Evolutionary conservation across 2,888 invertebrate species (phyloP), one percentile per base, ranked within the genome.

Genomic region (Patella pellucida): DNA sequence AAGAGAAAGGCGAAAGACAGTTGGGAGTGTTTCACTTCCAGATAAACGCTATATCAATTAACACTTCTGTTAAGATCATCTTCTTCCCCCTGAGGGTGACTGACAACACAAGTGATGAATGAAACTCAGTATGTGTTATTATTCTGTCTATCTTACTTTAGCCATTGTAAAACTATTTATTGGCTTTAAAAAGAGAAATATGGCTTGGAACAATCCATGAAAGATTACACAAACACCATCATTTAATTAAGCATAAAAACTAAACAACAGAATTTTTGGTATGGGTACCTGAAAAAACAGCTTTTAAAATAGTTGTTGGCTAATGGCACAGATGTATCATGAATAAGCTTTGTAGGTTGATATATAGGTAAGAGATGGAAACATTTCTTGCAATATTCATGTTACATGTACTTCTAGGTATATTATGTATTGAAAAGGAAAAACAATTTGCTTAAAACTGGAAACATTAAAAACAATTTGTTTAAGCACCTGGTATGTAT

Each of bases 11-110:
- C 19, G 23, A 62, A 62, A 62, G 62, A 62, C 62, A 62, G 62
- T 62, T 62, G 62, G 62, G 62, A 62, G 62, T 62, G 62, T 62
- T 62, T 62, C 23, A 62, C 62, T 62, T 62, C 23, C 62, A 62
- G 62, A 62, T 62, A 19, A 62, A 62, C 23, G 62, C 62, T 62
- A 62, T 62, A 62, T 62, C 62, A 23, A 23, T 62, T 19, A 62
- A 19, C 62, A 23, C 19, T 62, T 23, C 19, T 62, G 62, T 62
- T 62, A 19, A 19, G 12, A 62, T 62, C 62, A 62, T 62, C 62
- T 62, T 19, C 62, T 19, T 15, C 62, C 62, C 62, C 19, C 62
- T 62, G 19, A 62, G 11, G 23, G 19, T 62, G 62, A 62, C 62
- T 62, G 62, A 62, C 62, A 62, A 62, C 23, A 62, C 62, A 62